These are phyloP conservation scores for Diplazon laetatorius DNA, from an alignment of 2,888 invertebrate species.

Conservation along the genomic window DNA sequence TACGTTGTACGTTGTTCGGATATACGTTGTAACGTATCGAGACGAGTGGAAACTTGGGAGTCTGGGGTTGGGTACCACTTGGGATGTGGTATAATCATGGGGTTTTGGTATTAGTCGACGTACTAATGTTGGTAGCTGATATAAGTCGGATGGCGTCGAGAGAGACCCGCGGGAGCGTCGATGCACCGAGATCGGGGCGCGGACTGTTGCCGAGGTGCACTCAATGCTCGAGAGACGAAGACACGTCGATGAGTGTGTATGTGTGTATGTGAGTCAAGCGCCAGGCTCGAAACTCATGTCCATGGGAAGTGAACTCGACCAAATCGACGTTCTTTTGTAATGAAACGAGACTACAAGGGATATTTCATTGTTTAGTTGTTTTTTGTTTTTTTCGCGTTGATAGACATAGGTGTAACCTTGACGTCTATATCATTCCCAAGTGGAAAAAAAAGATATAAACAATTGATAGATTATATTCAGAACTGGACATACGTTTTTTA, in stretches of 20 bases:
- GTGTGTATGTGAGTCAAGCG: too few relatives aligned
- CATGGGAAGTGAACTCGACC: conserved; percentile 26
- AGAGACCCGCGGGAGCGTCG: conserved; percentile 27
- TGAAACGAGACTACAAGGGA: conserved; percentile 9
- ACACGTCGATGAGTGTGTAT: conserved; percentile 29
- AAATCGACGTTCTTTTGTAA: not conserved
- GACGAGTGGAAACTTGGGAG: conserved; percentile 17
- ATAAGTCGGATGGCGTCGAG: conserved; percentile 24
- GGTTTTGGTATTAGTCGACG: not conserved
- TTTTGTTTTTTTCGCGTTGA: conserved; percentile 5
- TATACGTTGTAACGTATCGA: conserved; percentile 20
- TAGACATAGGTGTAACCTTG: not conserved
- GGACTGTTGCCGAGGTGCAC: conserved; percentile 29
- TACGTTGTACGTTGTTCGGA: conserved; percentile 6
- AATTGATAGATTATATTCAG: too few relatives aligned
- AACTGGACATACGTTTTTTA: too few relatives aligned
- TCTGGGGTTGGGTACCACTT: not conserved
- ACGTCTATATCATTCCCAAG: conserved; percentile 4
- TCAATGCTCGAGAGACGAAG: conserved; percentile 30
- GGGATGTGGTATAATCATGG: not conserved
- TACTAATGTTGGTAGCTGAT: not conserved
- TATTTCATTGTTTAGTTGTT: conserved; percentile 9
- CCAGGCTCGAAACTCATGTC: conserved; percentile 5
- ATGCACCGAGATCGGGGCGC: conserved; percentile 32
- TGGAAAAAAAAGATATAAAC: too few relatives aligned